Base-by-base conservation (phyloP, 2,888 invertebrate genomes). In the Dinocampus coccinellae region DNA sequence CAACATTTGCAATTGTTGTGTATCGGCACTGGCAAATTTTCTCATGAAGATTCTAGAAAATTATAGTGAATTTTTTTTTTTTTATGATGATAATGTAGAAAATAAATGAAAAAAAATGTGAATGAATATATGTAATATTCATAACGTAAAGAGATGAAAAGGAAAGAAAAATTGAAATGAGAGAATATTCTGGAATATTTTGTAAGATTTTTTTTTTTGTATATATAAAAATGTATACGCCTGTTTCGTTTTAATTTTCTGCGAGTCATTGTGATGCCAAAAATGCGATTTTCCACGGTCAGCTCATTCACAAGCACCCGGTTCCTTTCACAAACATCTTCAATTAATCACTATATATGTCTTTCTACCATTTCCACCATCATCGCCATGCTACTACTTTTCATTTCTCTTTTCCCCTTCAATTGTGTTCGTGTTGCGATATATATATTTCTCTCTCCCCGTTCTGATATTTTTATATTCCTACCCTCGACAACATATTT, bases 211-310 rank as follows among this genome's bases (percentile, higher is more conserved):
- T 29, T 42, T 62, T 62, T 22, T 24, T 26, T 10, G 22, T 39
- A 47, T 26, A 24, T 26, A 7, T 29, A 29, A 29, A 55, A 13
- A 55, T 11, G 26, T 4, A 24, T 24, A 55, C 11, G n/a, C n/a
- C 20, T 39, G 36, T 20, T 34, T 39, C n/a, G 11, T 20, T 11
- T 36, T n/a, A 57, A 66, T 57, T 66, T 69, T 22, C 52, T 33
- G 36, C 61, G 36, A 69, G 69, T 73, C 71, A 69, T 66, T 58
- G 66, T 42, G 69, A 36, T 52, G 39, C 57, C 26, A 36, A 57
- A 58, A 67, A 75, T 16, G 47, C 26, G 57, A 71, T 69, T 75
- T 65, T 52, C 53, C 34, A 68, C 52, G 65, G 64, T 57, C 24
- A 55, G 24, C 39, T 39, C 66, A 66, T 66, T 66, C 55, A 57